phyloP scores from a whole-genome alignment of 2,888 invertebrate genomes.

The Helicoverpa assulta region DNA sequence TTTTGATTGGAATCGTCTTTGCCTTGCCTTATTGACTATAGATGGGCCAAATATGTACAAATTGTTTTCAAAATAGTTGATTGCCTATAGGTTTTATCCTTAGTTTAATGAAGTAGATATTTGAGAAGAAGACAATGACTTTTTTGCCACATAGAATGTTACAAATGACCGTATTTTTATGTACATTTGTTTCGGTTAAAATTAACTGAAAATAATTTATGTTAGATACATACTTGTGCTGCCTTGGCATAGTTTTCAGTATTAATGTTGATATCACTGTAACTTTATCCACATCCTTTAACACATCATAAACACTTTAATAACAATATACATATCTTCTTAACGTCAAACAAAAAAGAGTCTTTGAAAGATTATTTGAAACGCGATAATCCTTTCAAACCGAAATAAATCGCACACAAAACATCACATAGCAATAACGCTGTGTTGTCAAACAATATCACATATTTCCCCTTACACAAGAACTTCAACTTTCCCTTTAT shows the following conservation, averaged over 20 bases:
- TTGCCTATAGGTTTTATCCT: conserved; percentile 1
- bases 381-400: conserved; percentile 46
- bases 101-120: neutral
- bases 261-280: too few species aligned
- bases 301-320: conserved; percentile 3
- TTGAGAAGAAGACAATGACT: neutral
- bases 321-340: conserved; percentile 12
- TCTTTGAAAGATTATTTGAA: conserved; percentile 30
- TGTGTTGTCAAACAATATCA: conserved; percentile 30
- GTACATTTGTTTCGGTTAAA: too few species aligned
- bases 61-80: conserved; percentile 9
- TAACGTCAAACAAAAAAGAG: conserved; percentile 23
- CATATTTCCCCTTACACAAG: conserved; percentile 15
- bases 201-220: too few species aligned
- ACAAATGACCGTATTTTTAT: too few species aligned
- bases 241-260: too few species aligned
- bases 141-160: too few species aligned
- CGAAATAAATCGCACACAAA: conserved; percentile 26
- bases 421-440: conserved; percentile 22
- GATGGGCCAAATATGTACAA: conserved; percentile 14
- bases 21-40: conserved; percentile 32
- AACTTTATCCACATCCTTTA: too few species aligned
- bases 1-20: conserved; percentile 49
- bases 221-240: too few species aligned
- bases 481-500: conserved; percentile 12